phyloP scores from a whole-genome alignment of 64 coral and sea anemone species.

The Montipora sp. region DNA sequence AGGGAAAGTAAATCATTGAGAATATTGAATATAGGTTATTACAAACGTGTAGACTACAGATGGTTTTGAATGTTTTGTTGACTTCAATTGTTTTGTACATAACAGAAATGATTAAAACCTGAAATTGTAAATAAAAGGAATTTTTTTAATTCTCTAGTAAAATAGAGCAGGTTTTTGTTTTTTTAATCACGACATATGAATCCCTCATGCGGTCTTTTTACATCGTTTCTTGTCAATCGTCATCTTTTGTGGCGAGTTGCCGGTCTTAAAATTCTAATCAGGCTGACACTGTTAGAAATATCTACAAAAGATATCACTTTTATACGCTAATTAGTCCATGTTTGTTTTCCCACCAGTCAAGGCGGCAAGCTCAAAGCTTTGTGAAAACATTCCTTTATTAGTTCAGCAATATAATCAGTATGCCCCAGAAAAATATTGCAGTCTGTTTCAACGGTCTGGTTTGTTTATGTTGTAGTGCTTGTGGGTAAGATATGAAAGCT shows the following conservation, averaged over 20 bases:
- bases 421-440: background rate
- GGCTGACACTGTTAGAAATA: background rate
- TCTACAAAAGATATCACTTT: slow-evolving; percentile 20
- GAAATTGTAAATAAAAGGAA: slow-evolving; percentile 1
- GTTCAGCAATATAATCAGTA: background rate
- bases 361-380: slow-evolving; percentile 4
- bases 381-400: background rate
- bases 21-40: background rate
- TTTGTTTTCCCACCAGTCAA: slow-evolving; percentile 20
- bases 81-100: slow-evolving; percentile 2
- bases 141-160: background rate
- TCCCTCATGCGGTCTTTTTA: background rate
- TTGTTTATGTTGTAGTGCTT: background rate
- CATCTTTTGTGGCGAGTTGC: background rate
- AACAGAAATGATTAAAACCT: background rate
- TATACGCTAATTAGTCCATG: slow-evolving; percentile 21
- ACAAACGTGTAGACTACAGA: background rate
- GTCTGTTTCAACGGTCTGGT: background rate
- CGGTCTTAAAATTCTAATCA: background rate
- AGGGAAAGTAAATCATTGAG: too few species aligned
- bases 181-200: too few species aligned
- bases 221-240: background rate
- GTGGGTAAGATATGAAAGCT: background rate
- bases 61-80: background rate
- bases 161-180: too few species aligned